Conservation (phyloP, 2,113 vertebrate species). For the Sigmodon hispidus region DNA sequence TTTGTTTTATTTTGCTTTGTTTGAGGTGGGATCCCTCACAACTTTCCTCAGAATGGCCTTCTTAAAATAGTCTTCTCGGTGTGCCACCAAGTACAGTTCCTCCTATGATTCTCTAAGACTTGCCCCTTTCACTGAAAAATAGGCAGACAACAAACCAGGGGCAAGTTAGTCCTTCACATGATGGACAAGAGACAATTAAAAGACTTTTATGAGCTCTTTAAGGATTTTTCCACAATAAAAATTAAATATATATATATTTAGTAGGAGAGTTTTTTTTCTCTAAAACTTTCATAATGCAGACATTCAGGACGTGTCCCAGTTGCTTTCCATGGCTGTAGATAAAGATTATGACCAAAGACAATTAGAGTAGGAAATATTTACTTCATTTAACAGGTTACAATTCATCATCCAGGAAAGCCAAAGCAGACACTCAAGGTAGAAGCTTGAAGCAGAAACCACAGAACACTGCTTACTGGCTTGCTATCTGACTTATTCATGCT, state of each 20-base stretch:
- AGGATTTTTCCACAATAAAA: background rate
- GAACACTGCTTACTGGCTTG: background rate
- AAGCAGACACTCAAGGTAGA: background rate
- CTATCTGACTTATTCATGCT: background rate
- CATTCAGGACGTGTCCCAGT: background rate
- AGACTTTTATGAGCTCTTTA: background rate
- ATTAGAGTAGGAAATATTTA: background rate
- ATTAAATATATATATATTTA: background rate
- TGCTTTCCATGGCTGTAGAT: background rate
- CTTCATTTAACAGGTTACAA: background rate
- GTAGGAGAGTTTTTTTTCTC: background rate
- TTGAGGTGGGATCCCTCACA: background rate
- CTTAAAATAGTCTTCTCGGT: background rate
- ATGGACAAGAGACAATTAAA: background rate
- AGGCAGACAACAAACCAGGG: background rate
- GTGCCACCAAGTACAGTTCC: background rate
- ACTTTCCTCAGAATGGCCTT: background rate
- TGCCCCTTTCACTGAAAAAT: background rate
- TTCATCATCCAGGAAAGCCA: background rate
- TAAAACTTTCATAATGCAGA: background rate
- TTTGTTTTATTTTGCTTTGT: background rate
- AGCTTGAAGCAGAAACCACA: background rate
- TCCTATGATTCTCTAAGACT: background rate
- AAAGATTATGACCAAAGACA: background rate
- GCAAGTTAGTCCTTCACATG: background rate